Evolutionary conservation across 1,140 invertebrate genomes (phyloP).

Genomic region (Brachionus angularis): DNA sequence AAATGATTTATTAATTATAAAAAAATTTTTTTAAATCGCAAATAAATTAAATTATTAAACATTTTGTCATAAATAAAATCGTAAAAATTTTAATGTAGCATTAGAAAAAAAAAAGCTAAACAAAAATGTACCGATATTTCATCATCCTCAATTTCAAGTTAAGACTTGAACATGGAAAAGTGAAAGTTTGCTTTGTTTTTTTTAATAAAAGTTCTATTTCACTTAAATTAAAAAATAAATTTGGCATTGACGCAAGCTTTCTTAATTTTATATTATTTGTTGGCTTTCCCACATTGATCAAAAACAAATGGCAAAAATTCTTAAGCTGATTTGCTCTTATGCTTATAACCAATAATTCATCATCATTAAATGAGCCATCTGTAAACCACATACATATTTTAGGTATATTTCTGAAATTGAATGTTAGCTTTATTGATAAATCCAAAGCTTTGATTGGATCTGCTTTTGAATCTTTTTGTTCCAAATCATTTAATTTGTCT

Average conservation of each 20-base stretch:
- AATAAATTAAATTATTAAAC: no score
- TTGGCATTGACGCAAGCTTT: neutral
- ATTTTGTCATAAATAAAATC: no score
- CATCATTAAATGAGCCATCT: constrained; percentile 4
- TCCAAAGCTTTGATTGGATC: constrained; percentile 8
- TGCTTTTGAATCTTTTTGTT: neutral
- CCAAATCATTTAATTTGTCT: neutral
- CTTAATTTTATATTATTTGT: neutral
- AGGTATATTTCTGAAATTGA: neutral
- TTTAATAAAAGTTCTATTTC: no score
- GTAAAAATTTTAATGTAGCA: no score
- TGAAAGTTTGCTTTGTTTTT: no score
- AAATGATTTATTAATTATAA: no score
- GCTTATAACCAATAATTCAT: neutral
- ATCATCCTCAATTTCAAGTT: no score
- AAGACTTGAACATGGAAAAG: no score
- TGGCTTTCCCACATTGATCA: neutral
- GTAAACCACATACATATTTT: constrained; percentile 29
- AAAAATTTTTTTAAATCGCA: no score
- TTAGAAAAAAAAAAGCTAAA: no score
- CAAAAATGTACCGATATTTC: no score
- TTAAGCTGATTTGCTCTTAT: neutral
- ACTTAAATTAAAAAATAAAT: neutral
- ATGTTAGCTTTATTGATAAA: neutral
- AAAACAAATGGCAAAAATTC: constrained; percentile 4